Evolutionary conservation across 2,888 invertebrate species (phyloP), one percentile per base, ranked within the genome.

Genomic region (Tridacna gigas): DNA sequence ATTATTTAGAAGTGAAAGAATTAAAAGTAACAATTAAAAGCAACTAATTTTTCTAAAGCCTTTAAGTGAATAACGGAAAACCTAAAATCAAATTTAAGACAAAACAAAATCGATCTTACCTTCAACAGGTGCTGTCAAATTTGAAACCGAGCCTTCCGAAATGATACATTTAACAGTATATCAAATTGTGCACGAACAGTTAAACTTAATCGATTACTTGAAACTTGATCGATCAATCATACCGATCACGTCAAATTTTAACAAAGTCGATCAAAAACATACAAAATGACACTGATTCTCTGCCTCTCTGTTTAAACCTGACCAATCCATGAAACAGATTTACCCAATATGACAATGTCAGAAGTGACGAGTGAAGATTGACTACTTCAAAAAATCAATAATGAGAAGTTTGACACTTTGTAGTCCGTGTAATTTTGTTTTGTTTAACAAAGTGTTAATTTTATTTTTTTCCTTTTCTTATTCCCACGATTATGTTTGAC

Each of bases 161-260:
- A 20, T 4, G 9, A 63, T 25, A 13, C 3, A n/a, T 63, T 60
- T n/a, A 13, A 25, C 63, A 63, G 22, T 63, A 4, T 63, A 63
- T 22, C 22, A 22, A n/a, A 63, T 63, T 37, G 37, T 37, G 7
- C 63, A 63, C 63, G 13, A 63, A 63, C 63, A 63, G 63, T 63
- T 25, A 63, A 63, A 63, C 13, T 63, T 22, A 63, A 63, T 63
- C 22, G 63, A 63, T 63, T 25, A 22, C 13, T 63, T 25, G 7
- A 63, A 13, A 1, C n/a, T 13, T 13, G 22, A 63, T 63, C 63
- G 63, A 63, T 63, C 22, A 63, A 63, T 63, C 63, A 13, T 13
- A n/a, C 26, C n/a, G 15, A 63, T 63, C 63, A 63, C 25, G 63
- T 63, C 63, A 63, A 37, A 63, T 63, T 63, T 63, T 22, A 63